phyloP scores from a whole-genome alignment of 2,888 invertebrate species.

The Coelogynopora nodosa region DNA sequence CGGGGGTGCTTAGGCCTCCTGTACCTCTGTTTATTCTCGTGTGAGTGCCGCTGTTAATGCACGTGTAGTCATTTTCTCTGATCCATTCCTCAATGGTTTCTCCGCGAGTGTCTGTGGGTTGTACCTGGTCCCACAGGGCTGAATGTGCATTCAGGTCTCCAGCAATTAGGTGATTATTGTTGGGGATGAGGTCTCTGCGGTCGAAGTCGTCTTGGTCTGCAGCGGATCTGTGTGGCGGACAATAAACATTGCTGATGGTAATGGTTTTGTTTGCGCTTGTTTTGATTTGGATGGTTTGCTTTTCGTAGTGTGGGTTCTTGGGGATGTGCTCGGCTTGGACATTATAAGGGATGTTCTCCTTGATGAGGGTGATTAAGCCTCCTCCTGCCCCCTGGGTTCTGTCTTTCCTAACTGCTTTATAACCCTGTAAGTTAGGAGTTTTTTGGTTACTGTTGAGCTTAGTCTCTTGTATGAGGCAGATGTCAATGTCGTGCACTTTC shows the following conservation, averaged over 20 bases:
- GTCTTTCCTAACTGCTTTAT: not conserved
- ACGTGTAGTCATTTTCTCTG: not conserved
- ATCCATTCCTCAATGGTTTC: not conserved
- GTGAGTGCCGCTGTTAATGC: slow-evolving; percentile 1
- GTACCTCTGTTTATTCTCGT: slow-evolving; percentile 1
- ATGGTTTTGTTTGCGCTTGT: not conserved
- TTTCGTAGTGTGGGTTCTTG: not conserved
- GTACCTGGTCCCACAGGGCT: not conserved
- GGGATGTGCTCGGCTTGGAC: not conserved
- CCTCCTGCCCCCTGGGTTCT: not conserved
- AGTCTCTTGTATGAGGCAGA: slow-evolving; percentile 14
- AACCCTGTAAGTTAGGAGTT: not conserved
- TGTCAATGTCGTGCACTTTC: slow-evolving; percentile 2
- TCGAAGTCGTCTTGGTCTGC: not conserved
- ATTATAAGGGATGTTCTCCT: not conserved
- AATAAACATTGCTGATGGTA: slow-evolving; percentile 1
- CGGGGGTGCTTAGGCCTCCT: not conserved
- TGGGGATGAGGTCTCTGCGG: not conserved
- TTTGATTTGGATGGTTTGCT: not conserved
- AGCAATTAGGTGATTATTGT: not conserved
- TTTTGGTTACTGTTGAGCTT: not conserved
- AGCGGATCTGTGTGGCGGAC: not conserved
- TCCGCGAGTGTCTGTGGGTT: not conserved
- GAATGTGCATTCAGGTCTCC: not conserved
- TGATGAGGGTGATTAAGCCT: not conserved